Percentiles rank a stretch among this genome's conserved stretches.
Evolutionary conservation across 1,140 invertebrate species (phyloP).

Genomic region (Paraescarpia echinospica): DNA sequence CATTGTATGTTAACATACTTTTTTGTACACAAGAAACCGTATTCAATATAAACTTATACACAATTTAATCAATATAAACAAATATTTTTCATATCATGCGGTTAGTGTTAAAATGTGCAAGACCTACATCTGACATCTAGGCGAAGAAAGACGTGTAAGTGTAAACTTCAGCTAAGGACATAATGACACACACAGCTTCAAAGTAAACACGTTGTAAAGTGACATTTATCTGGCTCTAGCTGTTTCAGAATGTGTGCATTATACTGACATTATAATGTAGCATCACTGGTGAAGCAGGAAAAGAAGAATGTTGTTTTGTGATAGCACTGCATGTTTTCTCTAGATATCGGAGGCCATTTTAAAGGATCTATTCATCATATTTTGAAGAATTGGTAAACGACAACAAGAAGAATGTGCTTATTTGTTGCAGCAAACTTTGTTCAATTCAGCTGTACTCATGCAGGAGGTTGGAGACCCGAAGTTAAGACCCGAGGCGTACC

Average conservation of each 20-base stretch:
- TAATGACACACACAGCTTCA: too few species aligned
- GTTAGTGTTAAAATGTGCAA: background rate
- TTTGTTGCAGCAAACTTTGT: conserved; percentile 76
- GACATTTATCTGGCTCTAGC: too few species aligned
- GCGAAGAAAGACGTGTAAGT: background rate
- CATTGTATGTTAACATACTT: conserved; percentile 9
- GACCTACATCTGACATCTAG: too few species aligned
- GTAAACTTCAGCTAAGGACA: background rate
- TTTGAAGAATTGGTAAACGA: background rate
- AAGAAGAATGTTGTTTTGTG: too few species aligned
- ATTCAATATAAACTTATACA: background rate
- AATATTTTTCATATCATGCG: background rate
- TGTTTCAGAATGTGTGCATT: too few species aligned
- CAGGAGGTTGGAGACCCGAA: conserved; percentile 63
- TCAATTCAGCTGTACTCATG: conserved; percentile 92
- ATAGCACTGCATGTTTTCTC: too few species aligned
- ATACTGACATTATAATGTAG: too few species aligned
- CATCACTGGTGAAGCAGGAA: too few species aligned
- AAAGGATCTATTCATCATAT: background rate
- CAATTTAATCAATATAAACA: background rate
- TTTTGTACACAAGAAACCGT: background rate
- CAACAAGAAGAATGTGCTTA: conserved; percentile 23
- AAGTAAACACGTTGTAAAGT: too few species aligned
- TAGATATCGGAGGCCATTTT: too few species aligned
- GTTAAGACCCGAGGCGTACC: conserved; percentile 46